Percentiles rank a stretch among this genome's conserved stretches.
Evolutionary conservation across 2,797 vertebrate genomes (phyloP).

Genomic region (Microctenopoma lineatum): DNA sequence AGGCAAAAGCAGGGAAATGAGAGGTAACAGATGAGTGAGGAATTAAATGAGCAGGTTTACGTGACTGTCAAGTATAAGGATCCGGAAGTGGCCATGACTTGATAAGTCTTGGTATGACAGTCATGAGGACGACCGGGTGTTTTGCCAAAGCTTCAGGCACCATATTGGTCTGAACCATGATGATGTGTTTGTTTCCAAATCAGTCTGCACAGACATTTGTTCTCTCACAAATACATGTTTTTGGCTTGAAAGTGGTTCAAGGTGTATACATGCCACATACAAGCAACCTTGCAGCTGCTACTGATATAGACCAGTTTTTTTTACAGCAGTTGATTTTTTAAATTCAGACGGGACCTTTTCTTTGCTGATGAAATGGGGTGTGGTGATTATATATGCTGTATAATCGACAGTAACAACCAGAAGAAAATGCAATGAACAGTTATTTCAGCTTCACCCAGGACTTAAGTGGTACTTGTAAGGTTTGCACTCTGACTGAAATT

Average conservation of each 20-base stretch:
- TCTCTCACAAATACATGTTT: conserved; percentile 34
- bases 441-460: conserved; percentile 25
- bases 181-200: conserved; percentile 65
- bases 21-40: conserved; percentile 26
- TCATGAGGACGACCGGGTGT: conserved; percentile 47
- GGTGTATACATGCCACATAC: conserved; percentile 13
- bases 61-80: conserved; percentile 48
- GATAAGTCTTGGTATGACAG: conserved; percentile 35
- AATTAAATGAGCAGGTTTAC: conserved; percentile 34
- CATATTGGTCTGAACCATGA: conserved; percentile 47
- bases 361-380: conserved; percentile 13
- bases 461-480: conserved; percentile 41
- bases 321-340: conserved; percentile 32
- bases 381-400: conserved; percentile 9
- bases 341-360: conserved; percentile 15
- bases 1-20: conserved; percentile 39
- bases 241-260: conserved; percentile 35
- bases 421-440: conserved; percentile 9
- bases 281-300: background rate
- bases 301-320: conserved; percentile 20
- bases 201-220: conserved; percentile 49
- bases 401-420: conserved; percentile 5
- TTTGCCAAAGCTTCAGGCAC: conserved; percentile 41
- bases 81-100: conserved; percentile 39
- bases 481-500: conserved; percentile 44